Evolutionary conservation across 2,113 vertebrate species (phyloP), one percentile per base, ranked within the genome.

Genomic region (Circaetus gallicus): DNA sequence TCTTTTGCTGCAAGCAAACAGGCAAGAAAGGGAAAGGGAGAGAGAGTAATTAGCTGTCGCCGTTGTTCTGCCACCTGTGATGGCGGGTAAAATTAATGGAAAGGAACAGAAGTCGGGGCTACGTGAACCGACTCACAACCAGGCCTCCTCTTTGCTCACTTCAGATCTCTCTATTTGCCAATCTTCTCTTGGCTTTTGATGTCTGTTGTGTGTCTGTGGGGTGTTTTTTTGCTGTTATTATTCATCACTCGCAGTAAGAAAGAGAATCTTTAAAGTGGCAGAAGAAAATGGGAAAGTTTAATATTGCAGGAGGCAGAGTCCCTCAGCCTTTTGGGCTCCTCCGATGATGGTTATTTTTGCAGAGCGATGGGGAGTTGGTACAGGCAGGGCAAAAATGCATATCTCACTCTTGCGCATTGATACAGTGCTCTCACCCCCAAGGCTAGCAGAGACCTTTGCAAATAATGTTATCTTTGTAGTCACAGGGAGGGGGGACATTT

Each of bases 191-290:
- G 94, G 58, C 87, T 95, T 97, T 97, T 98, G 95, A 97, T 97
- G 96, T 97, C 95, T 95, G 95, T 82, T 86, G 80, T 95, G 92
- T 96, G 94, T 97, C 95, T 89, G 93, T 82, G 89, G 96, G 91
- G 87, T 93, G 92, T 59, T 93, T 91, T 87, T 85, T 59, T n/a
- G 76, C 89, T 73, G 82, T 94, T 97, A 95, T 95, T 97, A 97
- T 97, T 97, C 96, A 96, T 98, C 93, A 87, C 96, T 77, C 8
- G 7, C 78, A 4, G 94, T 94, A 80, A 96, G 96, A 97, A 97
- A 97, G 89, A 90, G 97, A 97, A 93, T 96, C 93, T 97, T 97
- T 95, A 97, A 97, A 97, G 93, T 74, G 84, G 93, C 87, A 94
- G 94, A 74, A 85, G 95, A 91, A 97, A 96, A 94, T 87, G 89